A percentile compares a stretch with the other conserved stretches of the same genome.
Conservation (phyloP, 2,888 invertebrate species). For the Loripinus fragilis region DNA sequence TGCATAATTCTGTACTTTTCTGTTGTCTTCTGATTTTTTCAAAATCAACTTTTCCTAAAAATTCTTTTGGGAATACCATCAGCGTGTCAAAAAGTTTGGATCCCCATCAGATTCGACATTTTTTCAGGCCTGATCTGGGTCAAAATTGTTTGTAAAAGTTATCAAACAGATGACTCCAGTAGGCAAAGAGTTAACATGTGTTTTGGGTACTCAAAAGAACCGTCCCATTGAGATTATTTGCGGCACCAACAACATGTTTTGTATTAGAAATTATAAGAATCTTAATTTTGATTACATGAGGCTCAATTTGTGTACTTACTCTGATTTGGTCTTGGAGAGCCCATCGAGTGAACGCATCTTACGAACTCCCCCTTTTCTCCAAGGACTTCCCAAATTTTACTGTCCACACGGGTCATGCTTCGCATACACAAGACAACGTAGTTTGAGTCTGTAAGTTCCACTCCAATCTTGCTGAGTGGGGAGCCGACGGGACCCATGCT, state of each 20-base stretch:
- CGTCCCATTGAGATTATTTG: not conserved
- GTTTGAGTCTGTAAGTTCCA: conserved; percentile 97
- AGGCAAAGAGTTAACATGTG: not conserved
- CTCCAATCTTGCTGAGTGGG: conserved; percentile 96
- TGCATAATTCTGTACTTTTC: no score
- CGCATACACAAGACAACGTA: conserved; percentile 99
- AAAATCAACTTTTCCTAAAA: no score
- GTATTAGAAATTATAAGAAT: not conserved
- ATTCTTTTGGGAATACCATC: no score
- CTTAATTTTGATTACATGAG: not conserved
- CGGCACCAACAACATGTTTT: not conserved
- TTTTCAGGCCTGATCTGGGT: no score
- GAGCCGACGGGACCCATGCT: conserved; percentile 98
- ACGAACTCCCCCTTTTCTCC: conserved; percentile 88
- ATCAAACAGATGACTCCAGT: no score
- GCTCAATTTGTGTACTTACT: conserved; percentile 80
- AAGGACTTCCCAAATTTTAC: conserved; percentile 85
- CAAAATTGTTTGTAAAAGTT: no score
- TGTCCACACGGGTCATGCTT: conserved; percentile 97
- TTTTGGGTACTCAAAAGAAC: not conserved
- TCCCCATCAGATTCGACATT: no score
- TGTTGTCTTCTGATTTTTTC: no score
- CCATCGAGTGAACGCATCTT: conserved; percentile 97
- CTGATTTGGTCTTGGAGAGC: conserved; percentile 89
- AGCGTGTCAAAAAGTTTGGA: no score